Base-by-base conservation (phyloP, 2,797 vertebrate species). In the Pelobates cultripes region DNA sequence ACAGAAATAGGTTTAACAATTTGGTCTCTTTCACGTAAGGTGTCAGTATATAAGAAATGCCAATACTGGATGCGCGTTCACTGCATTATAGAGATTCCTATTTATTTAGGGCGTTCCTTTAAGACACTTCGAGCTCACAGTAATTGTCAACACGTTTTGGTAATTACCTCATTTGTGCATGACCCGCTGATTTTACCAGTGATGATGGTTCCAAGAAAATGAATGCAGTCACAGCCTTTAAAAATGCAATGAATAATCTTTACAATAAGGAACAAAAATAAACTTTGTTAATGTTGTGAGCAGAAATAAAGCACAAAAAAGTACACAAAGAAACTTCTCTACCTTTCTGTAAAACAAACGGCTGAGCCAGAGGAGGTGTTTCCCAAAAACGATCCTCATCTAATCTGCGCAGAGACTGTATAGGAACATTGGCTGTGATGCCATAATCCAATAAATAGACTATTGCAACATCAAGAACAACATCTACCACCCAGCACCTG, bases 401-500 rank as follows among this genome's bases (percentile, higher is more conserved):
- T 66, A 86, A 75, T n/a, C 55, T 17, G 2, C 60, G 12, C 63
- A 86, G 79, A 0, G 68, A 43, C 3, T 4, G 41, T n/a, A 84
- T 43, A 0, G 83, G 85, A 15, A 88, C 0, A 1, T 74, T 57
- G 15, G 84, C 63, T 0, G 6, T 80, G 7, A 0, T 8, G 7
- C 83, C 85, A 3, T 86, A 88, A 53, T 87, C 86, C 5, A 82
- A 4, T 7, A 86, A 84, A 51, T 79, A 70, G 12, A 86, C 83
- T 7, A 86, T 42, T 0, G 79, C 86, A 14, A 61, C 10, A 51
- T 51, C 13, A 0, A 51, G 85, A 7, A 61, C 15, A 0, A 44
- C 61, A 3, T 82, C 85, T 14, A 85, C 8, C 6, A 86, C 81
- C 86, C 88, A 89, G 69, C 86, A 77, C 64, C 87, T 86, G 44